A percentile compares a stretch with the other conserved stretches of the same genome.
Conservation (phyloP, 2,888 invertebrate genomes). For the Dysmachus trigonus region DNA sequence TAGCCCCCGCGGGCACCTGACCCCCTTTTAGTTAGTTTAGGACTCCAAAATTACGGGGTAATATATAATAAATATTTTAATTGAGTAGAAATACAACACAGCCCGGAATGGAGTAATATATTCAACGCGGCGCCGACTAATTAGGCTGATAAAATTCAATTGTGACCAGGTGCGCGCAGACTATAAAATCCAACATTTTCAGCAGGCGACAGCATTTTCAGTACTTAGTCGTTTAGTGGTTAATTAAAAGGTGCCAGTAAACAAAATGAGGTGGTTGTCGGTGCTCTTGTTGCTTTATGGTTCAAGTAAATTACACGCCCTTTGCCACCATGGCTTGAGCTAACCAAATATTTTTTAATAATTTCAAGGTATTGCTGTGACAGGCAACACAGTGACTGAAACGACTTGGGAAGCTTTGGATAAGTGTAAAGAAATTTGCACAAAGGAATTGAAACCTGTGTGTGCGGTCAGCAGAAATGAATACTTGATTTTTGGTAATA, state of each 20-base stretch:
- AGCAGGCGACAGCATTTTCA: background rate
- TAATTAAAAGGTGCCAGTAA: background rate
- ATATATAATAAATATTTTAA: background rate
- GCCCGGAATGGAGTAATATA: background rate
- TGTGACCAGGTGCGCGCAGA: background rate
- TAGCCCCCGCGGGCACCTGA: background rate
- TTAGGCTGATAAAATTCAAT: background rate
- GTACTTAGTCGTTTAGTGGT: background rate
- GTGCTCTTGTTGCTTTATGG: background rate
- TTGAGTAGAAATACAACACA: background rate
- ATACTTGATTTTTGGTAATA: background rate
- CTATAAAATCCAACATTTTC: background rate
- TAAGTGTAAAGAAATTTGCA: background rate
- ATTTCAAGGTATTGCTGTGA: background rate
- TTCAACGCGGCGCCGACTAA: background rate
- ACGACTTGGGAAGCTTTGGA: background rate
- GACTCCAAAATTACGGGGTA: background rate
- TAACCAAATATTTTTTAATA: constrained; percentile 1
- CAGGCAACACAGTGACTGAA: constrained; percentile 7
- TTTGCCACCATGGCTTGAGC: background rate
- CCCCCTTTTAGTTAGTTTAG: background rate
- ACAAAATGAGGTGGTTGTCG: background rate
- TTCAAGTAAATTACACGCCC: background rate
- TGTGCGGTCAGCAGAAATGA: background rate
- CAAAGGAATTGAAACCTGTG: constrained; percentile 10